These are phyloP conservation scores for Heliconius charithonia DNA, from an alignment of 2,888 invertebrate species.

Conservation along the genomic window DNA sequence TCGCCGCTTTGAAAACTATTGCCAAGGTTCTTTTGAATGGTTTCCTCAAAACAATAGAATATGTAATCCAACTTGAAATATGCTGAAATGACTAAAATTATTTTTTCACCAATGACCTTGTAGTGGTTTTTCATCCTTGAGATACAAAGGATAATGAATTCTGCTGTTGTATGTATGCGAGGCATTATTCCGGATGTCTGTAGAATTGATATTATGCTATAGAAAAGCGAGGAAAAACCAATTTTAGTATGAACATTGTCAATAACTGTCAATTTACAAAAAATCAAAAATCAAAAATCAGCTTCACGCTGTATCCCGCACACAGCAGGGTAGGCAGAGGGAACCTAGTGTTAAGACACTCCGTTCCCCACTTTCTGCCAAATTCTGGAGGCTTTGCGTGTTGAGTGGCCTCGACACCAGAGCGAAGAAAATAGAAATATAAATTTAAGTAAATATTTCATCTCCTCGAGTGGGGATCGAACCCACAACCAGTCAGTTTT, in stretches of 20 bases:
- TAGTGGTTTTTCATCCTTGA: slow-evolving; percentile 37
- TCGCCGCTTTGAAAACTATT: slow-evolving; percentile 62
- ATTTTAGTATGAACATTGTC: neutral
- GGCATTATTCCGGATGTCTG: slow-evolving; percentile 32
- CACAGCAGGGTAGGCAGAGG: too few species aligned
- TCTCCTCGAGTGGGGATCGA: too few species aligned
- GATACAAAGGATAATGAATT: slow-evolving; percentile 37
- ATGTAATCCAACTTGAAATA: slow-evolving; percentile 58
- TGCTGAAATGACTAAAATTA: slow-evolving; percentile 35
- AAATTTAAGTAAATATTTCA: too few species aligned
- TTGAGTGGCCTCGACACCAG: too few species aligned
- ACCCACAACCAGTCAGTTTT: too few species aligned
- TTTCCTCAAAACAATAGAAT: slow-evolving; percentile 75
- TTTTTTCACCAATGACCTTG: slow-evolving; percentile 41
- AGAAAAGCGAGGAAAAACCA: neutral
- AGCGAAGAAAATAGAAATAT: too few species aligned
- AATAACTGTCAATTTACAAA: neutral
- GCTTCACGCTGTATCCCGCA: too few species aligned
- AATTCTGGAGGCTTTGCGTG: too few species aligned
- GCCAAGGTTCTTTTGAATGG: slow-evolving; percentile 70
- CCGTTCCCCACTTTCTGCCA: too few species aligned
- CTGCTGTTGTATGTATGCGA: slow-evolving; percentile 22
- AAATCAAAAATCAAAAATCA: too few species aligned
- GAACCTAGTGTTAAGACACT: too few species aligned
- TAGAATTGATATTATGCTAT: neutral